Percentiles rank a stretch among this genome's conserved stretches.
These are phyloP conservation scores for Staurois parvus DNA, from an alignment of 2,797 vertebrate species.

Conservation along the genomic window DNA sequence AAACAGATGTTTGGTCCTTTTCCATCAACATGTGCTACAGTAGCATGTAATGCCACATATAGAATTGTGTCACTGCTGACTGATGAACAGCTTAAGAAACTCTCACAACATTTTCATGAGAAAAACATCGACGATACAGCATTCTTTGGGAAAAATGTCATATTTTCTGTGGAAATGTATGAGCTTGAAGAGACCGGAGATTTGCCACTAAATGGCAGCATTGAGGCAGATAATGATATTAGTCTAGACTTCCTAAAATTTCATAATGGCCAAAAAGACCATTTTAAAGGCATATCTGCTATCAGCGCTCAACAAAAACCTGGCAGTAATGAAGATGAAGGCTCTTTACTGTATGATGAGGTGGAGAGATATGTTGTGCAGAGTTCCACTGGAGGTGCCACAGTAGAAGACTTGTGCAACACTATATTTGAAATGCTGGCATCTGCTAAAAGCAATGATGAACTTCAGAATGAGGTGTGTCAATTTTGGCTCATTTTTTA, in stretches of 20 bases:
- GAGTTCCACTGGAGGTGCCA: slow-evolving; percentile 84
- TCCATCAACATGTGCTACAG: slow-evolving; percentile 85
- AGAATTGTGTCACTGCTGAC: slow-evolving; percentile 80
- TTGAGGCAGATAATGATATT: slow-evolving; percentile 70
- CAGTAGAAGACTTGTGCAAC: slow-evolving; percentile 89
- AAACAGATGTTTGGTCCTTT: slow-evolving; percentile 97
- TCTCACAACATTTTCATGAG: slow-evolving; percentile 78
- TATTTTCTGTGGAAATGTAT: slow-evolving; percentile 91
- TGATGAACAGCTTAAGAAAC: slow-evolving; percentile 80
- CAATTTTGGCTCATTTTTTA: neutral
- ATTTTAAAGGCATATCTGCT: slow-evolving; percentile 66
- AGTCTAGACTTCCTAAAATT: slow-evolving; percentile 87
- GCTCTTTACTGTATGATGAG: slow-evolving; percentile 84
- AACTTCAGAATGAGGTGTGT: slow-evolving; percentile 96
- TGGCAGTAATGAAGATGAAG: slow-evolving; percentile 68
- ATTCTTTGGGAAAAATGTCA: slow-evolving; percentile 87
- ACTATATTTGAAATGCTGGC: slow-evolving; percentile 95
- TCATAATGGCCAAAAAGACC: slow-evolving; percentile 80
- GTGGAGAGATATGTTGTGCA: slow-evolving; percentile 87
- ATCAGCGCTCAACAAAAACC: slow-evolving; percentile 67
- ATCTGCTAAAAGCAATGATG: slow-evolving; percentile 89
- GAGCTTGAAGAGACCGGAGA: slow-evolving; percentile 85
- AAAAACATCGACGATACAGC: slow-evolving; percentile 66
- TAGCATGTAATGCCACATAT: slow-evolving; percentile 81
- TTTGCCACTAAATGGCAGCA: slow-evolving; percentile 76